These are phyloP conservation scores for Drosophila mimica DNA, from an alignment of 2,888 invertebrate genomes.

Conservation along the genomic window DNA sequence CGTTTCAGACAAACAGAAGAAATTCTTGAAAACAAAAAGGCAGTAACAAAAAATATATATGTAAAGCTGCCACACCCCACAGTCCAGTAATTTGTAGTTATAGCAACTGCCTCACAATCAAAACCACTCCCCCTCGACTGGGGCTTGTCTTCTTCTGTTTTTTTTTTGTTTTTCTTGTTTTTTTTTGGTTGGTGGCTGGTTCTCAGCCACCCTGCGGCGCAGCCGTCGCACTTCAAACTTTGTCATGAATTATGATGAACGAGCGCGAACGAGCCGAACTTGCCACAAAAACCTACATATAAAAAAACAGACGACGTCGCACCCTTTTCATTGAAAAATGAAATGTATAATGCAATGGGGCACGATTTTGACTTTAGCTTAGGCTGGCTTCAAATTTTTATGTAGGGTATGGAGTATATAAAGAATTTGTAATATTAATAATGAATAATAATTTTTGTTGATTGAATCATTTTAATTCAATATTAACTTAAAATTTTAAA, in stretches of 20 bases:
- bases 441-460: neutral
- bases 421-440: no score
- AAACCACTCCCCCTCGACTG: neutral
- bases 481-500: neutral
- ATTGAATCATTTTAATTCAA: neutral
- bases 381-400: neutral
- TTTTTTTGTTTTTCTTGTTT: conserved; percentile 4
- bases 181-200: conserved; percentile 26
- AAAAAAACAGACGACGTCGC: conserved; percentile 50
- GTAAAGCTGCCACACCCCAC: conserved; percentile 43
- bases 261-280: conserved; percentile 51
- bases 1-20: conserved; percentile 48
- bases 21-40: conserved; percentile 40
- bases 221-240: conserved; percentile 79
- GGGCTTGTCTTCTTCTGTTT: conserved; percentile 36
- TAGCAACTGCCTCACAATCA: conserved; percentile 48
- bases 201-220: conserved; percentile 54
- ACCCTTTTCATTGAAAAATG: conserved; percentile 72
- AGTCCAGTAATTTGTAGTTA: conserved; percentile 74
- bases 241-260: conserved; percentile 80
- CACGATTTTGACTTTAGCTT: conserved; percentile 18
- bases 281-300: conserved; percentile 20
- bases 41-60: conserved; percentile 34
- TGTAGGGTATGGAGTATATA: neutral
- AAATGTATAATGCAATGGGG: conserved; percentile 35